Conservation (phyloP, 2,888 invertebrate genomes). For the Tridacna gigas region DNA sequence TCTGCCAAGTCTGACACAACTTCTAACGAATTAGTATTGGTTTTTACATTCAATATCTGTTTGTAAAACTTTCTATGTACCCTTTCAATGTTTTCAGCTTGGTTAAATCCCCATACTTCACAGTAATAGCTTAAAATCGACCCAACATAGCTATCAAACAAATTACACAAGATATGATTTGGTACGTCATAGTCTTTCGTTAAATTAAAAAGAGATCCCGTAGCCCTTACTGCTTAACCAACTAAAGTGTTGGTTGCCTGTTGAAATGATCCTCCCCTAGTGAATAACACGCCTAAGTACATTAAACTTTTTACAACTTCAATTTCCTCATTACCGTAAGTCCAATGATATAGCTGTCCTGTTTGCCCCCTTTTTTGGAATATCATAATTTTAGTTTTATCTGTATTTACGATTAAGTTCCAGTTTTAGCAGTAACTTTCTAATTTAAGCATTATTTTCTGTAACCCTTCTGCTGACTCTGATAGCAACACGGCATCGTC, state of each 20-base stretch:
- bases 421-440: slow-evolving; percentile 21
- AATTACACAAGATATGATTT: neutral
- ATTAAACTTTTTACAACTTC: slow-evolving; percentile 35
- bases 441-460: slow-evolving; percentile 15
- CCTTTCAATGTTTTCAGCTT: slow-evolving; percentile 12
- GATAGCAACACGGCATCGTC: slow-evolving; percentile 1
- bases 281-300: slow-evolving; percentile 39
- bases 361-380: slow-evolving; percentile 25
- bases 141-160: neutral
- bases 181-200: slow-evolving; percentile 21
- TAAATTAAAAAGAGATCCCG: slow-evolving; percentile 22
- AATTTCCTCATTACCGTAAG: slow-evolving; percentile 5
- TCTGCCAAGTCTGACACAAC: slow-evolving; percentile 8
- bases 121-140: slow-evolving; percentile 5
- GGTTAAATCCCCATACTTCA: slow-evolving; percentile 6
- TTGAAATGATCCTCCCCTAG: slow-evolving; percentile 33
- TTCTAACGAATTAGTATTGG: neutral
- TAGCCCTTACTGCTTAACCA: slow-evolving; percentile 12
- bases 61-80: slow-evolving; percentile 39
- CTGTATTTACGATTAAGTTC: slow-evolving; percentile 18
- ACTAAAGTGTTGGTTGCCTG: slow-evolving; percentile 14
- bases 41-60: slow-evolving; percentile 12
- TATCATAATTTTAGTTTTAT: slow-evolving; percentile 24
- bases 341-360: neutral
- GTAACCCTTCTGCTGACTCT: slow-evolving; percentile 15